Percentiles rank a stretch among this genome's conserved stretches.
Evolutionary conservation across 1,140 invertebrate species (phyloP).

Genomic region (Campodea augens): DNA sequence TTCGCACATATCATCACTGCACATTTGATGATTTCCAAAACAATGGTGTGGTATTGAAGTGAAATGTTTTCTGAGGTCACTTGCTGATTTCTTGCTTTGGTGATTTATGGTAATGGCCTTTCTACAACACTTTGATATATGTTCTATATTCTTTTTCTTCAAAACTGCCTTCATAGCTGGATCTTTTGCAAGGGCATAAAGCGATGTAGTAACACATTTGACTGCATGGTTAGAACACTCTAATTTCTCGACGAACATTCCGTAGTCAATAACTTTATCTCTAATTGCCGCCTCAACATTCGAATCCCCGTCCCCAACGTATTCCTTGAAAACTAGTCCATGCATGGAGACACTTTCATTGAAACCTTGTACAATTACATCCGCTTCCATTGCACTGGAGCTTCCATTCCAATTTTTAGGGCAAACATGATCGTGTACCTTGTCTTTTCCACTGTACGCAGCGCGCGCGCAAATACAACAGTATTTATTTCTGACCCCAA

Average conservation of each 20-base stretch:
- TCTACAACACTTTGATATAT: not conserved
- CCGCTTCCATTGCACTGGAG: not conserved
- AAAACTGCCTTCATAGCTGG: not conserved
- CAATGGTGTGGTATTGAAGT: not conserved
- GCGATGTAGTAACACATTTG: not conserved
- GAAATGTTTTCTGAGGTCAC: not conserved
- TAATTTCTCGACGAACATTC: not conserved
- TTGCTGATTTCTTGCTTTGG: not conserved
- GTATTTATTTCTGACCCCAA: constrained; percentile 1
- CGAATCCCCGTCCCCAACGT: not conserved
- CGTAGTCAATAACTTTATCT: constrained; percentile 16
- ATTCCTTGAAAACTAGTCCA: not conserved
- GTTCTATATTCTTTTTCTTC: not conserved
- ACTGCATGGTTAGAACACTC: not conserved
- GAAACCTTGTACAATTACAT: not conserved
- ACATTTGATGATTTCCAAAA: not conserved
- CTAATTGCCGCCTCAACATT: constrained; percentile 15
- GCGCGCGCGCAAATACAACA: not conserved
- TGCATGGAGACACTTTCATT: not conserved
- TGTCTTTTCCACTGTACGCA: not conserved
- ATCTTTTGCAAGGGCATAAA: not conserved
- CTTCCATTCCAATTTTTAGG: not conserved
- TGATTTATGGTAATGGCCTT: not conserved
- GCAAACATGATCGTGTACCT: not conserved
- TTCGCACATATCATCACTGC: not conserved